phyloP scores from a whole-genome alignment of 1,140 invertebrate genomes.

The Atta cephalotes region DNA sequence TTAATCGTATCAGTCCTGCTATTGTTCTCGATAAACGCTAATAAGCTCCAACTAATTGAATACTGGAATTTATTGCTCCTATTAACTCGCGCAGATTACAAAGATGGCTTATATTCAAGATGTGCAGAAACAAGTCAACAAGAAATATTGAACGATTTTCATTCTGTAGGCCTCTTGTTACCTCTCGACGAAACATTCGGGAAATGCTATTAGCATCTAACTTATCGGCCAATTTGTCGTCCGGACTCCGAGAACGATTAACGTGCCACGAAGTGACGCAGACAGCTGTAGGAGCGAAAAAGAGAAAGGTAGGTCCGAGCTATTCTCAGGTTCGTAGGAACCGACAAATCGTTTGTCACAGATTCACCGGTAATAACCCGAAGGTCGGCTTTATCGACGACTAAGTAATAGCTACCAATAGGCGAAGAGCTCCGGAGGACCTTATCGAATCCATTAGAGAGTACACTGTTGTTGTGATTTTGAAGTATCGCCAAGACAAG shows the following conservation, averaged over 20 bases:
- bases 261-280: slow-evolving; percentile 62
- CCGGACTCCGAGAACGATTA: slow-evolving; percentile 63
- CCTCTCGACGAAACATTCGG: slow-evolving; percentile 60
- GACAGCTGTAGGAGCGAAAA: slow-evolving; percentile 31
- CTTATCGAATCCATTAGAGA: slow-evolving; percentile 80
- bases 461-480: slow-evolving; percentile 69
- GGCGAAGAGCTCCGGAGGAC: slow-evolving; percentile 49
- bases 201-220: slow-evolving; percentile 76
- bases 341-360: slow-evolving; percentile 74
- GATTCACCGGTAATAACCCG: slow-evolving; percentile 74
- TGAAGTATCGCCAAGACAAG: slow-evolving; percentile 64
- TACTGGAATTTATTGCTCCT: slow-evolving; percentile 28
- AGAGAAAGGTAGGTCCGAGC: slow-evolving; percentile 51
- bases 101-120: background rate
- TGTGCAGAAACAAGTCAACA: background rate
- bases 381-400: slow-evolving; percentile 72
- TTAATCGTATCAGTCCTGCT: slow-evolving; percentile 24
- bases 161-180: slow-evolving; percentile 34
- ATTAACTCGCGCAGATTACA: slow-evolving; percentile 48
- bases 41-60: slow-evolving; percentile 54
- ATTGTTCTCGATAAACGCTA: slow-evolving; percentile 39
- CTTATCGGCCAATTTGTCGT: slow-evolving; percentile 79
- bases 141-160: slow-evolving; percentile 61
- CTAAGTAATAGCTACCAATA: slow-evolving; percentile 82
- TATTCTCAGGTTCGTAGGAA: slow-evolving; percentile 43